These are phyloP conservation scores for Copidosoma floridanum DNA, from an alignment of 1,140 invertebrate genomes.

Conservation along the genomic window DNA sequence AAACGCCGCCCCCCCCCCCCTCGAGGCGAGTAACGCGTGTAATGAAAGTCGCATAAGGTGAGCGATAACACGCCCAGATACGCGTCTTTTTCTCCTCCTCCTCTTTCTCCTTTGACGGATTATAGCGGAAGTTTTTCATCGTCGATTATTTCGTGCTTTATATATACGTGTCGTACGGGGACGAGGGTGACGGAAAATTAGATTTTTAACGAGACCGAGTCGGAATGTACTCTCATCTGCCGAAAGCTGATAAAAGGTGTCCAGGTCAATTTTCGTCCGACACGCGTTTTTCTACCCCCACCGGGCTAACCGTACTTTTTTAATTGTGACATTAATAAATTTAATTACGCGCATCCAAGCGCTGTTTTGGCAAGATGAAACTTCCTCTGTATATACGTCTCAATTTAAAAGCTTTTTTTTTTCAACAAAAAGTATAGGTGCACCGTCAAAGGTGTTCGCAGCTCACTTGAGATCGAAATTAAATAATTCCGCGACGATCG, in stretches of 20 bases:
- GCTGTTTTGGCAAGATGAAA: too few species aligned
- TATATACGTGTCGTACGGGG: too few species aligned
- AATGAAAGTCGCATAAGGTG: constrained; percentile 23
- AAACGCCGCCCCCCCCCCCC: neutral
- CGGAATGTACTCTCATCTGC: neutral
- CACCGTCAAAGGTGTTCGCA: too few species aligned
- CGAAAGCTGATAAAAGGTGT: neutral
- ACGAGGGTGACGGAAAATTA: neutral
- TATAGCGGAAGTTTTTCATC: too few species aligned
- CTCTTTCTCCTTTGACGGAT: neutral
- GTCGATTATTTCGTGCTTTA: constrained; percentile 16
- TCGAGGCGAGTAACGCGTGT: constrained; percentile 3
- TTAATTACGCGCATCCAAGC: constrained; percentile 19
- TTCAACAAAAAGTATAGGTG: too few species aligned
- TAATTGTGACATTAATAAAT: neutral
- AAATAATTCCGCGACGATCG: too few species aligned
- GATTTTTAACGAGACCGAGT: neutral
- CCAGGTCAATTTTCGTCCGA: neutral
- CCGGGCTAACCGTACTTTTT: constrained; percentile 17
- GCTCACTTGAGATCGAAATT: too few species aligned
- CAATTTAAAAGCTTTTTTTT: too few species aligned
- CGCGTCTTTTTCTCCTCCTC: neutral
- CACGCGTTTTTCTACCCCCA: neutral
- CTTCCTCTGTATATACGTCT: too few species aligned
- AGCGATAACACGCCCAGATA: constrained; percentile 14